These are phyloP conservation scores for Chitala chitala DNA, from an alignment of 2,113 vertebrate species.

Conservation along the genomic window DNA sequence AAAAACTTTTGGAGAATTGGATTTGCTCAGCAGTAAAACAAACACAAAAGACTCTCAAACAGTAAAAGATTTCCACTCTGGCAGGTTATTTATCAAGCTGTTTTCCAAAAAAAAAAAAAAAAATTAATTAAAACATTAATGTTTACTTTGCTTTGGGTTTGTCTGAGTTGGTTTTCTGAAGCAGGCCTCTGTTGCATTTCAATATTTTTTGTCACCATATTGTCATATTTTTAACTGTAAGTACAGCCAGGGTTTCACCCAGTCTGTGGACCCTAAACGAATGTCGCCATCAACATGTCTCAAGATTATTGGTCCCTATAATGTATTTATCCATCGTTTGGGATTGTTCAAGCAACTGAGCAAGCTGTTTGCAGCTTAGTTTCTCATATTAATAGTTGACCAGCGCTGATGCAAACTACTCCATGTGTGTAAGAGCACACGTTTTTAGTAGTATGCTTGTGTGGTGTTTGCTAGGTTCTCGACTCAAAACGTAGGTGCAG, in stretches of 20 bases:
- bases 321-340: no score
- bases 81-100: background rate
- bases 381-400: background rate
- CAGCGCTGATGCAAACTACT: background rate
- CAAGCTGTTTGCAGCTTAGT: background rate
- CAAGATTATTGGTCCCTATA: no score
- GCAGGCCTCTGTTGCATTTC: background rate
- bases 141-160: background rate
- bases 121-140: slow-evolving; percentile 12
- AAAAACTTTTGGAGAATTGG: background rate
- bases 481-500: no score
- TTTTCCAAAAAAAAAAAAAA: background rate
- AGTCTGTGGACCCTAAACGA: background rate
- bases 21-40: background rate
- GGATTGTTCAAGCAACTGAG: no score
- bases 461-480: background rate
- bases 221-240: slow-evolving; percentile 5
- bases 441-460: background rate
- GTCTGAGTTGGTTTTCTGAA: background rate
- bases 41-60: background rate
- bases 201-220: slow-evolving; percentile 1
- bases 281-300: background rate
- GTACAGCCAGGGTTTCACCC: background rate
- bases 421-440: background rate
- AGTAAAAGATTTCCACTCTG: background rate